These are phyloP conservation scores for Lepilemur septentrionalis DNA, from an alignment of 2,797 vertebrate species.

Conservation along the genomic window DNA sequence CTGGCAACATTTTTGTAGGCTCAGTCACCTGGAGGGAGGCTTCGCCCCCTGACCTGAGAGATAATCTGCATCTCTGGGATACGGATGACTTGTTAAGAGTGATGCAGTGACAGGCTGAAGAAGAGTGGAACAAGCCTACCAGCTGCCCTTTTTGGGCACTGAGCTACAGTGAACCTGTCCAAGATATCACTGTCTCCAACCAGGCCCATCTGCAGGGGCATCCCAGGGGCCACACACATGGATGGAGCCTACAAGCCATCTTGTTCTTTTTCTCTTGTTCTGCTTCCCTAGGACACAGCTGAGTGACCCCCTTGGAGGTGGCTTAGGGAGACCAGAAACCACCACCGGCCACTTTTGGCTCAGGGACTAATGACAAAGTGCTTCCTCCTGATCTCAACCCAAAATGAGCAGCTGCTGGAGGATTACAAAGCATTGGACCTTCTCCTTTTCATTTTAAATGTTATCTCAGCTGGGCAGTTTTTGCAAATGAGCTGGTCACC, in stretches of 20 bases:
- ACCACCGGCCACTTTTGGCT: fast-evolving
- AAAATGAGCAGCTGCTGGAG: conserved; percentile 72
- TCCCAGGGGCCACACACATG: neutral
- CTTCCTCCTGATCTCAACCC: neutral
- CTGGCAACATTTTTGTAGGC: neutral
- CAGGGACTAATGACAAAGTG: neutral
- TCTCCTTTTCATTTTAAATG: conserved; percentile 54
- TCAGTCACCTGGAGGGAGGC: neutral
- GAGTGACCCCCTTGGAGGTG: neutral
- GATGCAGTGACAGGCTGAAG: conserved; percentile 73
- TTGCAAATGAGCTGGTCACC: conserved; percentile 41
- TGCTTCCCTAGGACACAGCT: conserved; percentile 48
- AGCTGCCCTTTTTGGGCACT: conserved; percentile 63
- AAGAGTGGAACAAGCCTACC: conserved; percentile 56
- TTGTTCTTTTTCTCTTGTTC: neutral
- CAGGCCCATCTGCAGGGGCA: neutral
- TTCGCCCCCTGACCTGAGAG: conserved; percentile 33
- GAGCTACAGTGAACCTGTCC: conserved; percentile 51
- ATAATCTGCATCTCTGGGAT: conserved; percentile 54
- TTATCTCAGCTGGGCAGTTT: conserved; percentile 71
- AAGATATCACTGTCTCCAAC: conserved; percentile 54
- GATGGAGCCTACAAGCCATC: neutral
- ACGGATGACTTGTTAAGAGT: conserved; percentile 57
- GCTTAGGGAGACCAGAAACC: conserved; percentile 44
- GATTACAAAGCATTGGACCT: conserved; percentile 66